These are phyloP conservation scores for Pachyseris speciosa DNA, from an alignment of 64 coral and sea anemone genomes.

Conservation along the genomic window DNA sequence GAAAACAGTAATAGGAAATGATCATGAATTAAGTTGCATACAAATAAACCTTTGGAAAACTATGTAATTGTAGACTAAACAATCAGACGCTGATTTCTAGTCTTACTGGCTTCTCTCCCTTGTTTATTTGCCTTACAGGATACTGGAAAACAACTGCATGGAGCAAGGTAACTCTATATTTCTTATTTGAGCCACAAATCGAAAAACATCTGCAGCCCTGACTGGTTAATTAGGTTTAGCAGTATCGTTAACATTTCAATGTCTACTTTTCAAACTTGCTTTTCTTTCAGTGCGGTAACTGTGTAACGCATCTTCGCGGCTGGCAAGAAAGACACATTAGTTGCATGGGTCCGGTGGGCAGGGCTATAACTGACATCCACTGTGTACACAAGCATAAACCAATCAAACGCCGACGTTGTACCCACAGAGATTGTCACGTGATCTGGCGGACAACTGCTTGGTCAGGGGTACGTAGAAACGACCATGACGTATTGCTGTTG, in stretches of 20 bases:
- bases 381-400: conserved; percentile 66
- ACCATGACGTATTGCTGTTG: too few relatives aligned
- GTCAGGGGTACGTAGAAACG: conserved; percentile 46
- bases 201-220: too few relatives aligned
- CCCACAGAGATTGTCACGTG: conserved; percentile 65
- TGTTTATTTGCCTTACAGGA: not conserved
- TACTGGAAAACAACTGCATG: conserved; percentile 37
- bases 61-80: too few relatives aligned
- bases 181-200: not conserved
- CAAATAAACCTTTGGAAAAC: too few relatives aligned
- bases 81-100: too few relatives aligned
- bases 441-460: conserved; percentile 64
- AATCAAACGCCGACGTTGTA: conserved; percentile 47
- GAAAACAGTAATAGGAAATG: too few relatives aligned
- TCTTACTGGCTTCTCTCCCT: not conserved
- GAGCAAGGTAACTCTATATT: conserved; percentile 41
- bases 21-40: too few relatives aligned
- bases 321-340: conserved; percentile 54
- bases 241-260: not conserved
- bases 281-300: conserved; percentile 65
- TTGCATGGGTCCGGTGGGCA: conserved; percentile 54
- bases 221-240: too few relatives aligned
- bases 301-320: conserved; percentile 66
- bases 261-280: not conserved
- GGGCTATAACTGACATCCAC: conserved; percentile 32